Conservation (phyloP, 2,113 vertebrate species). For the Ornithorhynchus anatinus region DNA sequence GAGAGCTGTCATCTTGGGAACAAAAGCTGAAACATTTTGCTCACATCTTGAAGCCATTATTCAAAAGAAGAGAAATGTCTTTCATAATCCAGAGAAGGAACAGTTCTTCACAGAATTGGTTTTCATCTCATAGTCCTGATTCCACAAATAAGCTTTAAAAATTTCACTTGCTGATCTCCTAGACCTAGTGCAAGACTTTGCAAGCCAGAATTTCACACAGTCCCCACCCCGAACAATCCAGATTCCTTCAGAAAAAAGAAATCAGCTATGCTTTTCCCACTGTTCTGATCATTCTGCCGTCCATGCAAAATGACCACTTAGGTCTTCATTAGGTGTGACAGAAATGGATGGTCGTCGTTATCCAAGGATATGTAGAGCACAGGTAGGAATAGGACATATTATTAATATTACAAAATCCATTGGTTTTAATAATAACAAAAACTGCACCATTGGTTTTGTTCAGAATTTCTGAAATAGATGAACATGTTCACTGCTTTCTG, state of each 20-base stretch:
- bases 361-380: constrained; percentile 16
- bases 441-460: background rate
- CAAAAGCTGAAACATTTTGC: background rate
- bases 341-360: constrained; percentile 35
- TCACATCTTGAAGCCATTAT: background rate
- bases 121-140: constrained; percentile 27
- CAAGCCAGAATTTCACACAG: constrained; percentile 10
- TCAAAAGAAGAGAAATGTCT: constrained; percentile 29
- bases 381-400: constrained; percentile 27
- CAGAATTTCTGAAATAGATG: background rate
- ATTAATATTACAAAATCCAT: constrained; percentile 9
- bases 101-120: constrained; percentile 25
- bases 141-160: constrained; percentile 58
- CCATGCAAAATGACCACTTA: constrained; percentile 40
- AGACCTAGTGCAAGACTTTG: background rate
- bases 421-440: constrained; percentile 28
- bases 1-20: background rate
- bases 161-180: background rate
- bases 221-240: background rate
- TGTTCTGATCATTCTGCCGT: constrained; percentile 44
- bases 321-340: constrained; percentile 24
- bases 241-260: constrained; percentile 6
- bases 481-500: background rate
- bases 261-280: constrained; percentile 27
- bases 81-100: constrained; percentile 28